Evolutionary conservation across 2,113 vertebrate genomes (phyloP), one percentile per base, ranked within the genome.

Genomic region (Indri indri): DNA sequence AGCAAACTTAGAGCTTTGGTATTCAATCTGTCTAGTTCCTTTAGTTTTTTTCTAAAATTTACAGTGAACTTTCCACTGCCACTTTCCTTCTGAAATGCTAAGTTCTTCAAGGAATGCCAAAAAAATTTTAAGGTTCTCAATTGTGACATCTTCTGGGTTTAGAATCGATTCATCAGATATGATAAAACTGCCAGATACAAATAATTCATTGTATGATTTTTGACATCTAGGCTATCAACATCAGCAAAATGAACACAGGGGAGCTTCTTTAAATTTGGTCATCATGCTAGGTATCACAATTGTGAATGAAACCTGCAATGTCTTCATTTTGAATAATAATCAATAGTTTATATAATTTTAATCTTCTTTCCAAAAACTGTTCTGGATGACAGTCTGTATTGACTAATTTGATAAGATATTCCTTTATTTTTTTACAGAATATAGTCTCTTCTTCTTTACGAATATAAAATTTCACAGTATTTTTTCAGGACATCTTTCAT

Each of bases 251-350:
- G 99, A 97, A 99, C 99, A 32, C 99, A 99, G 1, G 98, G 97
- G 40, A 99, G 99, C 88, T 98, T 99, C 98, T 99, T 99, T 98
- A 99, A 98, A 94, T 61, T 61, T 61, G 25, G 99, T 98, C 89
- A 99, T 98, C 96, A 99, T 98, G 52, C 98, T 98, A 57, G 99
- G 99, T 94, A 99, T 99, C 99, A 57, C 20, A 57, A 57, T 99
- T 99, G 98, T 99, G 99, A 98, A 99, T 99, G 92, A 99, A 99
- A 88, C 98, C 98, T 66, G 99, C 99, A 54, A 99, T 99, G 98
- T 99, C 99, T 99, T 99, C 99, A 86, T 99, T 99, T 97, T 99
- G 99, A 98, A 99, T 99, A 98, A 99, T 99, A 98, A 99, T 99
- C 95, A 99, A 91, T 63, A 99, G 99, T 97, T 99, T 99, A 98